phyloP scores from a whole-genome alignment of 2,113 vertebrate genomes.

The Heloderma charlesbogerti region DNA sequence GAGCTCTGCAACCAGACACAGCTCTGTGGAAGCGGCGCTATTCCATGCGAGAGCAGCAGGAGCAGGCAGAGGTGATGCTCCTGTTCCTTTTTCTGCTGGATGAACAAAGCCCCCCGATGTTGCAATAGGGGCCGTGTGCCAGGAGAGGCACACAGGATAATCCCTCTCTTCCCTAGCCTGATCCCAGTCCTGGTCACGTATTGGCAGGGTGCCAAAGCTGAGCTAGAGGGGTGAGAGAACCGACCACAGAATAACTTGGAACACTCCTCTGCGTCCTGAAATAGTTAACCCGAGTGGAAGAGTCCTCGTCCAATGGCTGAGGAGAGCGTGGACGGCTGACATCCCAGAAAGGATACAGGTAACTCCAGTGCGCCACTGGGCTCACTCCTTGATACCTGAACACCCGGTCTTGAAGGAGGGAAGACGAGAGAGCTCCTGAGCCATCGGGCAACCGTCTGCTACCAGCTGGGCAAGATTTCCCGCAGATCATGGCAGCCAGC shows the following conservation, averaged over 20 bases:
- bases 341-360: constrained; percentile 51
- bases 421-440: not conserved
- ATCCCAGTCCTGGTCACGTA: fast-evolving
- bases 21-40: no score
- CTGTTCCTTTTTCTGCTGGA: not conserved
- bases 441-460: constrained; percentile 31
- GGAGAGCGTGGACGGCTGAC: constrained; percentile 23
- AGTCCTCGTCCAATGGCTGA: constrained; percentile 27
- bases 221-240: not conserved
- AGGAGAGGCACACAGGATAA: not conserved
- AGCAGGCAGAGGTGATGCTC: no score
- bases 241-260: constrained; percentile 38
- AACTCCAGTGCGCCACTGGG: constrained; percentile 31
- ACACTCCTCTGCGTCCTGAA: constrained; percentile 34
- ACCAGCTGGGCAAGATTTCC: constrained; percentile 45
- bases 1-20: no score
- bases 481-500: constrained; percentile 44
- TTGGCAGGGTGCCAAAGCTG: not conserved
- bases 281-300: constrained; percentile 64
- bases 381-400: not conserved
- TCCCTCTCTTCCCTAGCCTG: not conserved
- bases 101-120: no score
- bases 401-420: not conserved
- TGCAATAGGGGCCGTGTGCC: not conserved
- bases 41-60: not conserved